Evolutionary conservation across 2,888 invertebrate genomes (phyloP), one percentile per base, ranked within the genome.

Genomic region (Cryptus armator): DNA sequence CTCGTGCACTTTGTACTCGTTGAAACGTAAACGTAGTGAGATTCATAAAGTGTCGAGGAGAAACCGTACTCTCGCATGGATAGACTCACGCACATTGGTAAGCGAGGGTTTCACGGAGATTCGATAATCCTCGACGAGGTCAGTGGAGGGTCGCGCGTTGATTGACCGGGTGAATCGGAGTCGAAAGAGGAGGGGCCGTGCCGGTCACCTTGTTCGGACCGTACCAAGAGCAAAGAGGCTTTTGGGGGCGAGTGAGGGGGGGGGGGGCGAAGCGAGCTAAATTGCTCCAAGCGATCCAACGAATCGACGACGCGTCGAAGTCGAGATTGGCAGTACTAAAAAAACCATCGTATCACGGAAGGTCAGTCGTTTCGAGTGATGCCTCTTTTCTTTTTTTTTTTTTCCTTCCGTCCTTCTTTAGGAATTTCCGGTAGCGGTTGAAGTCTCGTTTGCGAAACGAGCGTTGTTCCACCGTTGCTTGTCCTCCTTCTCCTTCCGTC

Each of bases 81-180:
- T 46, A 53, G 12, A 51, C 3, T 32, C 53, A 75, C 68, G 16
- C 10, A 56, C 37, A 70, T 56, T 51, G 74, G 81, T 75, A 70
- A 81, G 84, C 74, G 70, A 59, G 79, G 64, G 74, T 84, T 83
- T 75, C 82, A 78, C 79, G 83, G 77, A 89, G 89, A 90, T 89
- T 88, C 86, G 89, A 89, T 91, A 90, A 91, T 88, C 82, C 82
- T 75, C 77, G 81, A 81, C 86, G 88, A 89, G 90, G 87, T 86
- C 87, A 88, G 70, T 68, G 82, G 48, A 87, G 87, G 89, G 88
- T 88, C 87, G 77, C 81, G 83, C 86, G 89, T 89, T 88, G 90
- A 90, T 91, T 89, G 87, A 88, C 70, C 84, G 71, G 80, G 72
- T 80, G 81, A 75, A 71, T 83, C 82, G 82, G 80, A 84, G 81